Evolutionary conservation across 2,797 vertebrate species (phyloP), one percentile per base, ranked within the genome.

Genomic region (Melanotaenia nigrans): DNA sequence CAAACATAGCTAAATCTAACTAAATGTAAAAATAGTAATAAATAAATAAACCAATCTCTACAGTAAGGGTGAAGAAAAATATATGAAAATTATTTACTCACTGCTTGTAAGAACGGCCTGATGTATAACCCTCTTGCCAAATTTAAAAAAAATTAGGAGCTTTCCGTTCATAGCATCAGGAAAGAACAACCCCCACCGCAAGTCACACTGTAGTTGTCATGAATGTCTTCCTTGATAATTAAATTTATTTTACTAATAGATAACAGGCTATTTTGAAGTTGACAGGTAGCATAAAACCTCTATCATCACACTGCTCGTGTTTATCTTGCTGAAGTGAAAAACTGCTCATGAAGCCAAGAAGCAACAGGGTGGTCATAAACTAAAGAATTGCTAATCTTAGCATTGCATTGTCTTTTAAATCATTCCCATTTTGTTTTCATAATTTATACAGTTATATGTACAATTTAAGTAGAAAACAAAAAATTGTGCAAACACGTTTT

Each of bases 81-180:
- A 30, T 36, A 12, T 38, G 2, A 38, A 45, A 45, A 5, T 18
- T 3, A 18, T 42, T 4, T 42, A 42, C 3, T 42, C 40, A 25
- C 51, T 12, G 11, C 24, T 11, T 8, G 18, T 32, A 20, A 53
- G 33, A 53, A 35, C 4, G 33, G 42, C 49, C 67, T 30, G 30
- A 30, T 68, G 33, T 74, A 71, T 71, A 75, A 40, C 71, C 75
- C 59, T 51, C 45, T 71, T 71, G 71, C 25, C 58, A 63, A 55
- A 13, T 54, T 18, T 28, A 13, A 30, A 54, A 22, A 22, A 42
- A 32, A 8, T 1, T 13, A 54, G 62, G 25, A 51, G 47, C 4
- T 11, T 3, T 1, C 47, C 47, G n/a, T 3, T 22, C 1, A 51
- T n/a, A 22, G 9, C 8, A 24, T 20, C 8, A 20, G n/a, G 13